phyloP scores from a whole-genome alignment of 2,113 vertebrate species.

The Gadus chalcogrammus region DNA sequence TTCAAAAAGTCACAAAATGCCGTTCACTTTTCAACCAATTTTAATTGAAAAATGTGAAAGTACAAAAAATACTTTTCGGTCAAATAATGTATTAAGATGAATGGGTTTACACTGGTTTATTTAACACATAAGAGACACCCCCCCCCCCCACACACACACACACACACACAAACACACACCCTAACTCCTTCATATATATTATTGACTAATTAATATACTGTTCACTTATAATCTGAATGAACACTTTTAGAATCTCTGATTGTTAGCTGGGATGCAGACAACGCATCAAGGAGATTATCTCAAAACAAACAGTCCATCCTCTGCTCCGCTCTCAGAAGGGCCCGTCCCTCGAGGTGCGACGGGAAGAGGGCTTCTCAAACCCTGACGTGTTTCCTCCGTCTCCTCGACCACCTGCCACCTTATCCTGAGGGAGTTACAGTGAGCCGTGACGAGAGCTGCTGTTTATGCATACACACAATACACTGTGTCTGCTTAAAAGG shows the following conservation, averaged over 20 bases:
- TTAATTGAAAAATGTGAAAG: constrained; percentile 48
- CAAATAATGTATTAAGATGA: not conserved
- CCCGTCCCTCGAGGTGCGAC: constrained; percentile 33
- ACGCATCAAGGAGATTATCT: not conserved
- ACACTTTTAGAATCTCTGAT: not conserved
- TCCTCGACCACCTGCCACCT: constrained; percentile 36
- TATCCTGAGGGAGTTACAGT: constrained; percentile 46
- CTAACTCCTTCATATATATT: not conserved
- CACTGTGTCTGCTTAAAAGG: not conserved
- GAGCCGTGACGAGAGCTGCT: no score
- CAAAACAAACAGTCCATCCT: not conserved
- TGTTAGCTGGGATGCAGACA: not conserved
- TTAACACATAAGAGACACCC: no score
- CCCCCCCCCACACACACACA: not conserved
- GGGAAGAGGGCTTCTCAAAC: constrained; percentile 45
- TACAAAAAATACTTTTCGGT: constrained; percentile 52
- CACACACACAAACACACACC: not conserved
- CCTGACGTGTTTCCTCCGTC: constrained; percentile 44
- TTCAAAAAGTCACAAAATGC: constrained; percentile 4
- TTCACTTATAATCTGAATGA: not conserved
- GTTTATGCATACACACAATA: not conserved
- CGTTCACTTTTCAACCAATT: constrained; percentile 30
- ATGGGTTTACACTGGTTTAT: not conserved
- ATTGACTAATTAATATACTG: not conserved
- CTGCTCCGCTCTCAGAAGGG: not conserved